Conservation (phyloP, 2,113 vertebrate genomes). For the Sapayoa aenigma region DNA sequence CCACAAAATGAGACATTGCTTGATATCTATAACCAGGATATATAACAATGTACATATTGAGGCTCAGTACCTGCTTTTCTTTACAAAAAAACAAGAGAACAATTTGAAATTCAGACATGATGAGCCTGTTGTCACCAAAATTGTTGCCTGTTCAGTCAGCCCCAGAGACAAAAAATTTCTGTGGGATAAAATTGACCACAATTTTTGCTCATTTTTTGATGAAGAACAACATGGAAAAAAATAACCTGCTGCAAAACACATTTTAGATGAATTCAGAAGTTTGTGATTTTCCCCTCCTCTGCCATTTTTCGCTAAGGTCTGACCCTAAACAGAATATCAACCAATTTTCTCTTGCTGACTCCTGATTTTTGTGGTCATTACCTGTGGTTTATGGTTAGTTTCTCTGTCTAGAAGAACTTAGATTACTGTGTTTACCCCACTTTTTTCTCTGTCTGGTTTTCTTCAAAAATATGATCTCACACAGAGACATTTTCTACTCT, state of each 20-base stretch:
- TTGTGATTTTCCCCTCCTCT: not conserved
- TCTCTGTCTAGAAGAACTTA: no score
- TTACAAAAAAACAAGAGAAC: not conserved
- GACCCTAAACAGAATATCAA: not conserved
- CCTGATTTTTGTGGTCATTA: not conserved
- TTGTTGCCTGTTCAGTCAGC: not conserved
- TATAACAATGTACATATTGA: not conserved
- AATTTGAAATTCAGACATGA: rapidly evolving
- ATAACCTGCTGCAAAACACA: not conserved
- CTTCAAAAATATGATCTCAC: not conserved
- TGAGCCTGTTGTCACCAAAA: not conserved
- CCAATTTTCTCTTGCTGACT: not conserved
- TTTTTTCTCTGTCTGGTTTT: not conserved
- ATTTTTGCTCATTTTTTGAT: not conserved
- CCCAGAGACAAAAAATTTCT: not conserved
- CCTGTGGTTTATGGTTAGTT: not conserved
- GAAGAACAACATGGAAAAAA: not conserved
- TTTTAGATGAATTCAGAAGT: not conserved
- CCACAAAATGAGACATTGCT: not conserved
- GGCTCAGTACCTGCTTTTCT: not conserved
- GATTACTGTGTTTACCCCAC: not conserved
- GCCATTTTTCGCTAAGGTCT: not conserved
- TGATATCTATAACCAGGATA: not conserved
- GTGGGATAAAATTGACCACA: rapidly evolving
- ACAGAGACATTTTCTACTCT: not conserved